Evolutionary conservation across 1,140 invertebrate genomes (phyloP), one percentile per base, ranked within the genome.

Genomic region (Lanistes nyassanus): DNA sequence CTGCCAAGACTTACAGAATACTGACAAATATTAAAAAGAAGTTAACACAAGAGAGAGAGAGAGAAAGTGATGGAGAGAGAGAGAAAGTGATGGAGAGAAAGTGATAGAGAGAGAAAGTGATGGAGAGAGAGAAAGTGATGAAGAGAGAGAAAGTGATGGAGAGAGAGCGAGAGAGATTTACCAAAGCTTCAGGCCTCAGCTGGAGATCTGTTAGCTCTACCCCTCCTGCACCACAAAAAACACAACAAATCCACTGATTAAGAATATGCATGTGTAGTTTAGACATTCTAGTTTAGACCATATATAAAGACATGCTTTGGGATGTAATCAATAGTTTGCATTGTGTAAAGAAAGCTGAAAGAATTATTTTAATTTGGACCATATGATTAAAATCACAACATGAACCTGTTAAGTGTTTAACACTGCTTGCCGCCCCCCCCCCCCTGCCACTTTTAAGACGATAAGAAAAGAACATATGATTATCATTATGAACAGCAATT

Each of bases 111-210:
- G 65, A 16, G 31, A 16, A 36, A 31, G 37, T 39, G 37, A 23
- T 19, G 34, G 47, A 37, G 34, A 37, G 23, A 47, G 19, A 36
- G n/a, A 26, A 39, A 51, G 37, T 37, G 16, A 7, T 42, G 23
- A 53, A 13, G 51, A 53, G 23, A 53, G 23, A 11, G 13, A 53
- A 13, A 53, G 51, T 53, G 13, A 11, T 53, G 29, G 53, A 23
- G 42, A 75, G 37, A 39, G 71, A 58, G 39, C 37, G n/a, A 53
- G 26, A 37, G 76, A 55, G 68, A 89, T 92, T 91, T 90, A 95
- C 94, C 91, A 96, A 84, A 76, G 94, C 94, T 88, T 95, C 94
- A 39, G 94, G 92, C 87, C 94, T 94, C 13, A 96, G 89, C 87
- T 93, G 93, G 26, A 95, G 89, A 85, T 95, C 94, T 36, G 91